Percentiles rank a stretch among this genome's conserved stretches.
Conservation (phyloP, 2,888 invertebrate genomes). For the Dascillus cervinus region DNA sequence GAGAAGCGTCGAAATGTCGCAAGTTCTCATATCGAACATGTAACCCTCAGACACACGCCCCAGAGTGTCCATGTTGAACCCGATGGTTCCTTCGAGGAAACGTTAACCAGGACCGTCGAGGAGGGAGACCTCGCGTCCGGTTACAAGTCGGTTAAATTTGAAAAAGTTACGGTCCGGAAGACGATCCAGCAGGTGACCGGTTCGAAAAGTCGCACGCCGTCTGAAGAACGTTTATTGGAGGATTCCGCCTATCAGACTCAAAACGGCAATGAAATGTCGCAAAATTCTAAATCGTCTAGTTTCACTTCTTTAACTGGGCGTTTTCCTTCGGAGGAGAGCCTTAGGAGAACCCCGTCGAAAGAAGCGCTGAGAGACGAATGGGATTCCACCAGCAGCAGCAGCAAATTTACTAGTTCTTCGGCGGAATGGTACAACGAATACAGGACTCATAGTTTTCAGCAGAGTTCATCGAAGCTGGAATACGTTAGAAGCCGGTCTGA, state of each 20-base stretch:
- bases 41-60: slow-evolving; percentile 53
- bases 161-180: slow-evolving; percentile 59
- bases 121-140: slow-evolving; percentile 59
- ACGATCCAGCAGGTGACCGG: slow-evolving; percentile 51
- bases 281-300: slow-evolving; percentile 50
- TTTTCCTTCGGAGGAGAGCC: slow-evolving; percentile 50
- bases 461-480: slow-evolving; percentile 59
- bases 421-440: slow-evolving; percentile 55
- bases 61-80: slow-evolving; percentile 30
- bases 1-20: slow-evolving; percentile 28
- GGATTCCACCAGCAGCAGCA: slow-evolving; percentile 35
- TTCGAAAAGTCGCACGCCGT: slow-evolving; percentile 43
- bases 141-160: slow-evolving; percentile 62
- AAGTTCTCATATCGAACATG: slow-evolving; percentile 48
- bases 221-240: slow-evolving; percentile 44
- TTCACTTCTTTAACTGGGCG: slow-evolving; percentile 44
- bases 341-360: slow-evolving; percentile 41
- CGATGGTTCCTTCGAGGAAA: slow-evolving; percentile 44
- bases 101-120: slow-evolving; percentile 47
- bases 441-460: slow-evolving; percentile 53
- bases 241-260: slow-evolving; percentile 56
- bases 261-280: slow-evolving; percentile 39
- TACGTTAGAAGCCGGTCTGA: slow-evolving; percentile 72
- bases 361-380: slow-evolving; percentile 35
- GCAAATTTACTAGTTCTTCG: slow-evolving; percentile 37